phyloP scores from a whole-genome alignment of 2,113 vertebrate species.

The Petrocephalus microphthalmus region DNA sequence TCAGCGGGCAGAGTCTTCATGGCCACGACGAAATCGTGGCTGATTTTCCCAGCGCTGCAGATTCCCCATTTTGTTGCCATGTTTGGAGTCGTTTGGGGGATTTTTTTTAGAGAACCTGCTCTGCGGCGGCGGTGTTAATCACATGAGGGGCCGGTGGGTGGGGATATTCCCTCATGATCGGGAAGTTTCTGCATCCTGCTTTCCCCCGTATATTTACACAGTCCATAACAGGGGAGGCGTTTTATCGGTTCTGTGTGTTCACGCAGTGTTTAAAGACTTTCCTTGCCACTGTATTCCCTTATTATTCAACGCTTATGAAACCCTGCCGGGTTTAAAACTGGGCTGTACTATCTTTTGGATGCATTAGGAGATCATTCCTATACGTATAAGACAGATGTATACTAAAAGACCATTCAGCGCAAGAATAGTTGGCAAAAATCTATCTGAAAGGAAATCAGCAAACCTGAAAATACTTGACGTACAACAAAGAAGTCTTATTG shows the following conservation, averaged over 20 bases:
- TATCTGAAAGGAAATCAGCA: background rate
- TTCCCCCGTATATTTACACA: background rate
- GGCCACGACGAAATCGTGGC: slow-evolving; percentile 67
- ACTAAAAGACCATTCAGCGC: background rate
- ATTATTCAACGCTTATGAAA: background rate
- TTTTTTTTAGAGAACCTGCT: background rate
- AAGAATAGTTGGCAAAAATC: background rate
- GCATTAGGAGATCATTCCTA: background rate
- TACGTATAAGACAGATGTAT: background rate
- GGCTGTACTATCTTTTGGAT: background rate
- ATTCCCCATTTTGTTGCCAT: slow-evolving; percentile 76
- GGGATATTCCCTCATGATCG: background rate
- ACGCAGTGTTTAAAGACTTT: background rate
- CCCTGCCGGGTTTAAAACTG: background rate
- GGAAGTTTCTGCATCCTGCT: background rate
- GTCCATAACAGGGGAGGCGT: background rate
- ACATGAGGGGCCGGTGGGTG: background rate
- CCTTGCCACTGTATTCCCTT: background rate
- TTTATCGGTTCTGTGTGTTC: background rate
- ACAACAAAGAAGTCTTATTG: background rate
- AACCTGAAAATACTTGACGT: background rate
- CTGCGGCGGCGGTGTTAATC: background rate
- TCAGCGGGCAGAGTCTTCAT: slow-evolving; percentile 61
- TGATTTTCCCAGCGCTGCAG: slow-evolving; percentile 70
- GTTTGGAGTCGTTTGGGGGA: slow-evolving; percentile 28